phyloP scores from a whole-genome alignment of 2,113 vertebrate species.

The Machaerirhynchus nigripectus region DNA sequence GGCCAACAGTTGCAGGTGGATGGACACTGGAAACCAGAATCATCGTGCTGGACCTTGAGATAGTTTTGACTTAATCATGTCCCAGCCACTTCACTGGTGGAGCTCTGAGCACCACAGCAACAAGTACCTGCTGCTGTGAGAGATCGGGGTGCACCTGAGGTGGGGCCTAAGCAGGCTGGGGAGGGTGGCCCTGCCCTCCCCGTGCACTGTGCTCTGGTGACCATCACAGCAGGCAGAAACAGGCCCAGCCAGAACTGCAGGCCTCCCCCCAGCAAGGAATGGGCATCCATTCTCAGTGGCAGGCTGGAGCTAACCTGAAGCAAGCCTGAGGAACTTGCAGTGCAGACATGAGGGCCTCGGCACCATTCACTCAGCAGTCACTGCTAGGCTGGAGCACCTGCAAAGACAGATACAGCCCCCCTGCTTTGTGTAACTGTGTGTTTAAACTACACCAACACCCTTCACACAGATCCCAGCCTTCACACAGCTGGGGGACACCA shows the following conservation, averaged over 20 bases:
- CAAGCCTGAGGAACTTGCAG: rapidly evolving
- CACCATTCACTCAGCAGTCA: not conserved
- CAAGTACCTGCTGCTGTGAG: not conserved
- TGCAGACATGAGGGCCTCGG: rapidly evolving
- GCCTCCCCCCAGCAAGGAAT: not conserved
- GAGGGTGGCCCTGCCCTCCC: not conserved
- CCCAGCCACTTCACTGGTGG: not conserved
- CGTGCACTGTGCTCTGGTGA: rapidly evolving
- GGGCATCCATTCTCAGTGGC: rapidly evolving
- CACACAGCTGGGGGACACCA: too few relatives aligned
- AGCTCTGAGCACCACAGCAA: not conserved
- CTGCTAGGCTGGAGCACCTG: not conserved
- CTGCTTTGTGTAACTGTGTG: rapidly evolving
- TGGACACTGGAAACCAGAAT: not conserved
- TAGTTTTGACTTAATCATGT: not conserved
- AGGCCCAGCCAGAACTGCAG: not conserved
- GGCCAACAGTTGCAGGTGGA: not conserved
- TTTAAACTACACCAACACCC: not conserved
- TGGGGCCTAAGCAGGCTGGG: not conserved
- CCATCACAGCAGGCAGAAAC: not conserved
- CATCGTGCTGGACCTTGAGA: not conserved
- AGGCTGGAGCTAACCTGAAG: not conserved
- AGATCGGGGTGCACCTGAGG: rapidly evolving
- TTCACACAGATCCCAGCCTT: too few relatives aligned
- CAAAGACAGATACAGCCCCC: not conserved